These are phyloP conservation scores for Eriosoma lanigerum DNA, from an alignment of 1,140 invertebrate genomes.

Conservation along the genomic window DNA sequence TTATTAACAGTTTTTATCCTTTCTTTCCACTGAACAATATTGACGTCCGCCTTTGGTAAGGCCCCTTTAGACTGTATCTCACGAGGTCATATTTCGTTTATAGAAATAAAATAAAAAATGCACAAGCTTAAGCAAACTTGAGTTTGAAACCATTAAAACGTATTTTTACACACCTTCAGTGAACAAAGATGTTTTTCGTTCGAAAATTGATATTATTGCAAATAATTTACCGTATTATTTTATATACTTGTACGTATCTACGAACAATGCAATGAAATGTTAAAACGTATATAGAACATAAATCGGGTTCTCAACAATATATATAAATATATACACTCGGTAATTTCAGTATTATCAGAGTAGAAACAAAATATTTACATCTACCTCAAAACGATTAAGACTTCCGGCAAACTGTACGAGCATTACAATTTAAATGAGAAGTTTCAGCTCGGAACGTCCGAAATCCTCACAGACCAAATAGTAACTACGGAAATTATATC, in stretches of 20 bases:
- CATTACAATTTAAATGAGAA: slow-evolving; percentile 37
- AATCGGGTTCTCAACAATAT: no score
- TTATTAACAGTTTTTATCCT: slow-evolving; percentile 14
- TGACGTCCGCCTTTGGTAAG: background rate
- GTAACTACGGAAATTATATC: slow-evolving; percentile 44
- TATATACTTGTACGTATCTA: no score
- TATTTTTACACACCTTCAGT: no score
- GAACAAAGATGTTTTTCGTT: no score
- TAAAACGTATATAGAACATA: no score
- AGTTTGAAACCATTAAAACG: no score
- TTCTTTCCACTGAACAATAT: background rate
- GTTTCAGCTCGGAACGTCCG: slow-evolving; percentile 26
- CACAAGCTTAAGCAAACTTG: background rate
- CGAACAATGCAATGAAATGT: no score
- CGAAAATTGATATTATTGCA: no score
- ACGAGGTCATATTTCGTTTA: background rate
- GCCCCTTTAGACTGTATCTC: background rate
- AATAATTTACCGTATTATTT: no score
- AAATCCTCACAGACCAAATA: slow-evolving; percentile 8
- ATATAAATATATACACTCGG: no score
- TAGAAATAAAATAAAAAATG: background rate
- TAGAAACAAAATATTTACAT: background rate
- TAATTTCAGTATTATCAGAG: no score
- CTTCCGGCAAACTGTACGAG: slow-evolving; percentile 12
- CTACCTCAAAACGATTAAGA: slow-evolving; percentile 20